Evolutionary conservation across 2,888 invertebrate species (phyloP).

Genomic region (Apodemia mormo): DNA sequence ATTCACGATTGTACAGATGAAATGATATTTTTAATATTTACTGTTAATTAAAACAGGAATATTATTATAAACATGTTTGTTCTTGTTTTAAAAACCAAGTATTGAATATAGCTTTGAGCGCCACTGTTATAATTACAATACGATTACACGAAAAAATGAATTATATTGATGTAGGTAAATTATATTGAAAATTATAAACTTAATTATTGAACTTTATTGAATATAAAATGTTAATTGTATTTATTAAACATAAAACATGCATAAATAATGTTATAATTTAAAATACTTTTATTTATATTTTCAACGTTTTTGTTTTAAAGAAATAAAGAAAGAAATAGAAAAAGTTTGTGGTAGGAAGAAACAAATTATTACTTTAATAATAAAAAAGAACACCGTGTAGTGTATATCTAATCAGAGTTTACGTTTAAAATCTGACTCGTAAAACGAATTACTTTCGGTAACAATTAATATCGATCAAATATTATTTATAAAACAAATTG

Average conservation of each 20-base stretch:
- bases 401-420: neutral
- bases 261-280: neutral
- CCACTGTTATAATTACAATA: neutral
- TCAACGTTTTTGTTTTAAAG: neutral
- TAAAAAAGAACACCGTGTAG: neutral
- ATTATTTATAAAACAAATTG: conserved; percentile 47
- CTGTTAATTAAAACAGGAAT: neutral
- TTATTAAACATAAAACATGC: neutral
- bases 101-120: conserved; percentile 2
- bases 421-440: neutral
- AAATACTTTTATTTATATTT: neutral
- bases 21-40: neutral
- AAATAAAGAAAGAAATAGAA: neutral
- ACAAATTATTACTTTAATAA: neutral
- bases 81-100: neutral
- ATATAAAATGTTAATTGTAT: neutral
- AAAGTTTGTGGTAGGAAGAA: neutral
- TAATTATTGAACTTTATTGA: neutral
- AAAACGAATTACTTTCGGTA: conserved; percentile 16
- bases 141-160: neutral
- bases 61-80: neutral
- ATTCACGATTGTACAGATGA: neutral
- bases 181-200: neutral
- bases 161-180: no score
- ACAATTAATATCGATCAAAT: conserved; percentile 19